Conservation (phyloP, 2,797 vertebrate genomes). For the Naso thynnoides region DNA sequence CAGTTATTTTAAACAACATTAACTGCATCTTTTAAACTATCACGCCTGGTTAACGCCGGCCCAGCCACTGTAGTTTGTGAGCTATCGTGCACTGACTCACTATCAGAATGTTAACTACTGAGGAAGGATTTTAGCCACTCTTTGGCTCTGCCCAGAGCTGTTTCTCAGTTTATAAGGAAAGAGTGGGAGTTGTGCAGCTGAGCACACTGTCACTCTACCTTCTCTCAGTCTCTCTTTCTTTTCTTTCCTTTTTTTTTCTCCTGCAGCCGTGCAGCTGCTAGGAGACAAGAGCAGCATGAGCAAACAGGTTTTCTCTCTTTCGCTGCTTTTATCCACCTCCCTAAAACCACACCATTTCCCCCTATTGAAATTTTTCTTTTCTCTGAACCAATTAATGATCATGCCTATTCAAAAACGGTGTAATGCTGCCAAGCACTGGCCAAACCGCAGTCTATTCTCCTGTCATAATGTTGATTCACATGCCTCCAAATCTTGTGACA, state of each 20-base stretch:
- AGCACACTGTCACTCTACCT: constrained; percentile 73
- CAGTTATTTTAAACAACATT: constrained; percentile 1
- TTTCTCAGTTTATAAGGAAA: constrained; percentile 76
- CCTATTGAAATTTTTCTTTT: constrained; percentile 24
- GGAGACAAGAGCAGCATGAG: constrained; percentile 77
- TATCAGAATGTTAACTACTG: constrained; percentile 71
- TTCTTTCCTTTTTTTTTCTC: constrained; percentile 41
- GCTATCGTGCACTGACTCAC: constrained; percentile 55
- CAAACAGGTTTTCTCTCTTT: constrained; percentile 75
- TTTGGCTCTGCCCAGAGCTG: constrained; percentile 64
- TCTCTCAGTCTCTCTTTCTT: constrained; percentile 47
- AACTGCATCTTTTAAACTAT: neutral
- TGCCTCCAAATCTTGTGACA: constrained; percentile 39
- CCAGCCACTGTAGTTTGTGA: constrained; percentile 34
- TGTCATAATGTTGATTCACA: constrained; percentile 49
- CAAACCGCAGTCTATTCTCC: constrained; percentile 27
- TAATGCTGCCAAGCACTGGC: constrained; percentile 26
- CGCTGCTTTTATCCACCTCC: constrained; percentile 54
- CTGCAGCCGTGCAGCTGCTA: constrained; percentile 78
- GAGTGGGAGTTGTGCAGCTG: constrained; percentile 80
- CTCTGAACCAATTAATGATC: constrained; percentile 42
- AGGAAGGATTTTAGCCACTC: constrained; percentile 53
- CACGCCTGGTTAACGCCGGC: neutral
- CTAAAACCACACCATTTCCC: constrained; percentile 46
- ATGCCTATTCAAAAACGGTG: constrained; percentile 40